A percentile compares a stretch with the other conserved stretches of the same genome.
Evolutionary conservation across 2,888 invertebrate species (phyloP).

Genomic region (Torymus aiolomorphi): DNA sequence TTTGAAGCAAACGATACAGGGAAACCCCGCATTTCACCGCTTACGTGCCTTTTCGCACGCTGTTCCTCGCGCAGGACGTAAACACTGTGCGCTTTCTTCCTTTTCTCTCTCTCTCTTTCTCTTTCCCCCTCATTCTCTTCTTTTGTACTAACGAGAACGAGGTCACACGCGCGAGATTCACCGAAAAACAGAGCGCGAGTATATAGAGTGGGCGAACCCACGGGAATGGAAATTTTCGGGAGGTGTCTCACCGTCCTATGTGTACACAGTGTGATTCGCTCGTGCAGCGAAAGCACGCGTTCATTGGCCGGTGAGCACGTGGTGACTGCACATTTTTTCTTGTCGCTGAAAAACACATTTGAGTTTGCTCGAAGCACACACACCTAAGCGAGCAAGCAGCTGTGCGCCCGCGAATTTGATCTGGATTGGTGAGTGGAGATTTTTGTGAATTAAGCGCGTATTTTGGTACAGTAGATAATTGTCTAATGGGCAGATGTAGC

Average conservation of each 20-base stretch:
- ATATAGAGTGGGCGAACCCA: background rate
- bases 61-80: no score
- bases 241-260: background rate
- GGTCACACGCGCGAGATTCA: background rate
- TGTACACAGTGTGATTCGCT: background rate
- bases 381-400: background rate
- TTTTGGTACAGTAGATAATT: no score
- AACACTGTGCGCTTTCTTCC: no score
- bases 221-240: constrained; percentile 34
- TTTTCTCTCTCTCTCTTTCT: background rate
- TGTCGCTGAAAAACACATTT: no score
- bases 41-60: no score
- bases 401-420: background rate
- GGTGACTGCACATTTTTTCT: background rate
- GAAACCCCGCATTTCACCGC: no score
- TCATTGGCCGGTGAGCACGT: background rate
- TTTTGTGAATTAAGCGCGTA: no score
- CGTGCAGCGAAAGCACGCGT: constrained; percentile 30
- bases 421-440: no score
- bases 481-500: no score
- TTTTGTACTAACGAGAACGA: background rate
- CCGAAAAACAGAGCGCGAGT: background rate
- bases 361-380: constrained; percentile 16
- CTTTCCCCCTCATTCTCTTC: background rate
- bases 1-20: no score